A percentile compares a stretch with the other conserved stretches of the same genome.
Evolutionary conservation across 2,888 invertebrate species (phyloP).

Genomic region (Phoenoteleia sp.): DNA sequence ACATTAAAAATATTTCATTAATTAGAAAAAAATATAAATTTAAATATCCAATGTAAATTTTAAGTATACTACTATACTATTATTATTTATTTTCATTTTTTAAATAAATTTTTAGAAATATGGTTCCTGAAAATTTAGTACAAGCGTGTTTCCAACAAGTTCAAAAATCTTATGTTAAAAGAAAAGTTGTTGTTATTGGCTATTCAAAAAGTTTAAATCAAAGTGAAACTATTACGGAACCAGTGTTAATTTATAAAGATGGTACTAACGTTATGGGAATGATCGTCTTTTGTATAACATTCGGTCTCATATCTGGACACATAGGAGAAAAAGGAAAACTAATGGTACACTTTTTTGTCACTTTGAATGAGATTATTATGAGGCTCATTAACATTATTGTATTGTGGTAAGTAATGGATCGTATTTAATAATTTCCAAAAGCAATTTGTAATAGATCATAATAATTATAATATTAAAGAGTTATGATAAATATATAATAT

Average conservation of each 20-base stretch:
- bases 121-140: constrained; percentile 89
- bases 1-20: too few species aligned
- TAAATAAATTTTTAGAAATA: constrained; percentile 87
- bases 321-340: constrained; percentile 87
- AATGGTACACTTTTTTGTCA: constrained; percentile 89
- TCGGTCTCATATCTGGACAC: constrained; percentile 88
- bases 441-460: too few species aligned
- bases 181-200: constrained; percentile 78
- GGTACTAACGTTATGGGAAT: constrained; percentile 90
- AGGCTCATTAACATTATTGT: constrained; percentile 88
- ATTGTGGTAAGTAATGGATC: constrained; percentile 89
- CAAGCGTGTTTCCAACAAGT: constrained; percentile 89
- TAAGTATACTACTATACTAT: too few species aligned
- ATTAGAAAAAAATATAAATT: too few species aligned
- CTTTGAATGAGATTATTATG: constrained; percentile 89
- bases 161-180: constrained; percentile 87
- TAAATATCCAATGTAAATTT: too few species aligned
- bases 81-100: too few species aligned
- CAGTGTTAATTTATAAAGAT: constrained; percentile 86
- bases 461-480: too few species aligned
- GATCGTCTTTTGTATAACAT: constrained; percentile 89
- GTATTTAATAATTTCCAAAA: too few species aligned
- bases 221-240: constrained; percentile 79
- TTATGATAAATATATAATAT: too few species aligned
- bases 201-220: constrained; percentile 74